A percentile compares a stretch with the other conserved stretches of the same genome.
Evolutionary conservation across 1,140 invertebrate species (phyloP).

Genomic region (Caenorhabditis brenneri): DNA sequence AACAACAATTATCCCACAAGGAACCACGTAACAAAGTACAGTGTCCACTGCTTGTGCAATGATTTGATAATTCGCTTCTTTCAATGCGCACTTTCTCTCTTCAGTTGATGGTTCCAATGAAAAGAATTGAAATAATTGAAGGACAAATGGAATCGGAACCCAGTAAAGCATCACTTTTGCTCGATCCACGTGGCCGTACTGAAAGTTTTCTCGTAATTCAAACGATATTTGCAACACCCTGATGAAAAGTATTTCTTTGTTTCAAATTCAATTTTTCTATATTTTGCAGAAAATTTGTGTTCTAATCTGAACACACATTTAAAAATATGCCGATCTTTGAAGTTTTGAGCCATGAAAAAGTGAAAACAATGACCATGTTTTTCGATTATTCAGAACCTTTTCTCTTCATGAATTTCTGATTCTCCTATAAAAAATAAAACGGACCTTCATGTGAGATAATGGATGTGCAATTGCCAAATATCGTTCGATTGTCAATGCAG

Average conservation of each 20-base stretch:
- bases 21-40: constrained; percentile 68
- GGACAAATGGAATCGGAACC: constrained; percentile 67
- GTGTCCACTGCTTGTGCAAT: constrained; percentile 64
- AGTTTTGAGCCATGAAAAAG: neutral
- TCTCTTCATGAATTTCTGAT: no score
- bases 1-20: constrained; percentile 66
- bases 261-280: no score
- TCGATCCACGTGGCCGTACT: constrained; percentile 61
- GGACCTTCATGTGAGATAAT: constrained; percentile 66
- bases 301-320: no score
- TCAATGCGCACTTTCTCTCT: constrained; percentile 59
- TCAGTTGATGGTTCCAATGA: constrained; percentile 56
- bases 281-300: no score
- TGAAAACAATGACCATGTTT: neutral
- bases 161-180: constrained; percentile 63
- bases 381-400: no score
- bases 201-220: no score
- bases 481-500: constrained; percentile 67
- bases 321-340: no score
- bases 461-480: constrained; percentile 69
- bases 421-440: no score
- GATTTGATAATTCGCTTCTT: constrained; percentile 61
- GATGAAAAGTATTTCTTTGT: no score
- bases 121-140: constrained; percentile 68
- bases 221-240: no score